Evolutionary conservation across 2,797 vertebrate genomes (phyloP), one percentile per base, ranked within the genome.

Genomic region (Meriones psammophilus): DNA sequence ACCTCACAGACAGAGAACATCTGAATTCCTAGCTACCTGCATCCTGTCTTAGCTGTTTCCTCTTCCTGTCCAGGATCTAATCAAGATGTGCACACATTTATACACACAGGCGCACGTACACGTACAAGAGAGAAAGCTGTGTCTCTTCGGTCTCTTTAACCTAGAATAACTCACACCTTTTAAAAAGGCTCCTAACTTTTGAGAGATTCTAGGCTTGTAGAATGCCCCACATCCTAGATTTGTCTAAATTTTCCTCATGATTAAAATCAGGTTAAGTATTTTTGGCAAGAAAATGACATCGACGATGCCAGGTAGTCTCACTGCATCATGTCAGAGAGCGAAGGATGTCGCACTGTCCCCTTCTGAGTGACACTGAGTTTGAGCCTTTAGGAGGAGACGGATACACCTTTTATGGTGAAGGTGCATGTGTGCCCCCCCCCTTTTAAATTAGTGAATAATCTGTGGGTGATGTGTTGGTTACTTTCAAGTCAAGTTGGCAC

Each of bases 211-310:
- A 93, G 95, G 81, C 78, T 84, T 68, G 22, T 84, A 73, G 88
- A 94, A 95, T 92, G 97, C n/a, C 96, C 97, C 97, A 98, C 94
- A 97, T 98, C 97, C 94, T 94, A 92, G 97, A 94, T 95, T 60
- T 91, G 88, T 97, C 95, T 97, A 94, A 97, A 96, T 92, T 92
- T 93, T 97, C 96, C 96, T 98, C 88, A 76, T 95, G 93, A 97
- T 95, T 96, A 96, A 97, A 98, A 98, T 91, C 66, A 97, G 97
- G 97, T 96, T 98, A 97, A 94, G 86, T 98, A 97, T 97, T 98
- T 97, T 97, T 96, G 97, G 97, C 94, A 91, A 88, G 95, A 95
- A 76, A 73, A 90, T 93, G 93, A 92, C 94, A 79, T 92, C 79
- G 96, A 93, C 74, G 95, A 85, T 28, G 87, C 14, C 5, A 7